Percentiles rank a stretch among this genome's conserved stretches.
These are phyloP conservation scores for Salvelinus sp. DNA, from an alignment of 2,113 vertebrate genomes.

Conservation along the genomic window DNA sequence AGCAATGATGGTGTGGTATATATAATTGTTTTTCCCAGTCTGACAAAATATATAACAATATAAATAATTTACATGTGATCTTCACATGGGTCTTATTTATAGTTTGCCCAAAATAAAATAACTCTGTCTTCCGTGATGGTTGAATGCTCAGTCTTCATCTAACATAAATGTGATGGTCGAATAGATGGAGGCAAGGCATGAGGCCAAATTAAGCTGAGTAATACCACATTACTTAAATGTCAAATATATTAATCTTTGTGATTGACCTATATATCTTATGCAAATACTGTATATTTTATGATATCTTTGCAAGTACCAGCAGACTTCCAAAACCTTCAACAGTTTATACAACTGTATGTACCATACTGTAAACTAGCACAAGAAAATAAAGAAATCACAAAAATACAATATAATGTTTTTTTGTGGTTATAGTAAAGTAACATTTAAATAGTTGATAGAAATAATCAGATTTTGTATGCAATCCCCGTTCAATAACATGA, in stretches of 20 bases:
- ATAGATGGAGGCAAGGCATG: slow-evolving; percentile 14
- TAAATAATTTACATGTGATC: slow-evolving; percentile 84
- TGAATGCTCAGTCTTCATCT: slow-evolving; percentile 19
- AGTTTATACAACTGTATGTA: no score
- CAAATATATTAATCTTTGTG: background rate
- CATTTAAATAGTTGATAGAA: background rate
- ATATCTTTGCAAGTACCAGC: slow-evolving; percentile 9
- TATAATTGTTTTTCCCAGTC: slow-evolving; percentile 39
- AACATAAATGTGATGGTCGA: slow-evolving; percentile 40
- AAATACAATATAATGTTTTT: slow-evolving; percentile 15
- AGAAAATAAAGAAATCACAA: slow-evolving; percentile 10
- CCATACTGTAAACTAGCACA: slow-evolving; percentile 20
- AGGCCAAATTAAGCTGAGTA: slow-evolving; percentile 21
- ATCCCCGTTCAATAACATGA: background rate
- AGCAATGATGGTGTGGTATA: slow-evolving; percentile 34
- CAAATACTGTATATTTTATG: slow-evolving; percentile 34
- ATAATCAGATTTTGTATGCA: background rate
- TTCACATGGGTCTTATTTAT: slow-evolving; percentile 60
- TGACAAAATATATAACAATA: slow-evolving; percentile 72
- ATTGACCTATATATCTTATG: slow-evolving; percentile 34
- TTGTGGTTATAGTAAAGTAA: background rate
- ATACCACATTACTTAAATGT: slow-evolving; percentile 10
- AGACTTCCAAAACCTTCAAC: background rate
- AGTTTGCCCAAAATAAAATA: slow-evolving; percentile 43
- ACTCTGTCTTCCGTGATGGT: background rate